These are phyloP conservation scores for Kryptolebias ocellatus DNA, from an alignment of 2,797 vertebrate species.

Conservation along the genomic window DNA sequence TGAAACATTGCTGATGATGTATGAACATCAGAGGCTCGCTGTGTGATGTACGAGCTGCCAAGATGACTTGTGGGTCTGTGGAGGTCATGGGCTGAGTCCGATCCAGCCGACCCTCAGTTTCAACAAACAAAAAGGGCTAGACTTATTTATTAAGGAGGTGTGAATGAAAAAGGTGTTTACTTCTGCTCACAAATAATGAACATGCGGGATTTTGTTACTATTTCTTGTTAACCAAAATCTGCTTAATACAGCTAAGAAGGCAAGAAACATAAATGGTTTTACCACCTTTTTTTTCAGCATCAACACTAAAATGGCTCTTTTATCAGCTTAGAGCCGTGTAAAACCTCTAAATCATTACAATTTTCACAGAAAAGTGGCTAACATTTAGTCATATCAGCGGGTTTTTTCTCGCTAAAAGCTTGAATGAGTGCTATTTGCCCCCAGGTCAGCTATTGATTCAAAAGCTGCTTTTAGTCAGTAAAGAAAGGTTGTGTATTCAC, in stretches of 20 bases:
- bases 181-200: not conserved
- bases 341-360: not conserved
- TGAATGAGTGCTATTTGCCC: not conserved
- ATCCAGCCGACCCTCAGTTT: not conserved
- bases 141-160: not conserved
- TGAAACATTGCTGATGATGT: slow-evolving; percentile 13
- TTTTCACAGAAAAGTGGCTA: not conserved
- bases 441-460: not conserved
- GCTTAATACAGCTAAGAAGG: not conserved
- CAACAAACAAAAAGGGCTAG: not conserved
- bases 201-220: too few species aligned
- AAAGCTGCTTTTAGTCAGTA: not conserved
- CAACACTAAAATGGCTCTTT: not conserved
- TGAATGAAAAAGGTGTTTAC: not conserved
- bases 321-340: not conserved
- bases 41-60: not conserved
- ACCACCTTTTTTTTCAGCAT: not conserved
- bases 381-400: not conserved
- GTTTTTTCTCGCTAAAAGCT: not conserved
- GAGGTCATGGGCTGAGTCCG: slow-evolving; percentile 1
- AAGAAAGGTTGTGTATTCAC: not conserved
- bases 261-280: not conserved
- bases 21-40: not conserved
- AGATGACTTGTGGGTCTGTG: not conserved
- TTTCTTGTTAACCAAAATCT: not conserved